Conservation (phyloP, 2,113 vertebrate species). For the Oriolus oriolus region DNA sequence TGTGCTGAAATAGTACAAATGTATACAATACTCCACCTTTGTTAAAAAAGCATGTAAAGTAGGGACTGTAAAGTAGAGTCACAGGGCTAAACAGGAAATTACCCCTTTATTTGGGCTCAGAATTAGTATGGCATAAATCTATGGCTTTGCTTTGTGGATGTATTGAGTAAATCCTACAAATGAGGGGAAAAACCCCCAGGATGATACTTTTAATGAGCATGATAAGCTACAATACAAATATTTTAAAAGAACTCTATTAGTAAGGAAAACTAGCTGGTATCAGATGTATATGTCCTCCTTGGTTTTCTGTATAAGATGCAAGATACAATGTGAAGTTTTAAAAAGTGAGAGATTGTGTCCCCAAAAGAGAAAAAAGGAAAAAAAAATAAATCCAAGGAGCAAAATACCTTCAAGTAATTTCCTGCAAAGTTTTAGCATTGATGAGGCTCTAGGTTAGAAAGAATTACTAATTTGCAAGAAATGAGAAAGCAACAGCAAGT, state of each 20-base stretch:
- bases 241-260: not conserved
- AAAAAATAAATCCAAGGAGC: not conserved
- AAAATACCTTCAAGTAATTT: not conserved
- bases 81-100: not conserved
- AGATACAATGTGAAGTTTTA: not conserved
- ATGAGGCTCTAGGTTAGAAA: not conserved
- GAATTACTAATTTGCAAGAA: not conserved
- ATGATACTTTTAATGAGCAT: not conserved
- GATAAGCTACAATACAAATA: not conserved
- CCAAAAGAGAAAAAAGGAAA: not conserved
- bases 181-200: not conserved
- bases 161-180: constrained; percentile 7
- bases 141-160: constrained; percentile 54
- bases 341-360: not conserved
- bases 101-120: not conserved
- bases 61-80: constrained; percentile 9
- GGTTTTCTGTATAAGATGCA: not conserved
- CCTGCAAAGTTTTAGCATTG: not conserved
- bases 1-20: constrained; percentile 46
- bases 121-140: constrained; percentile 8
- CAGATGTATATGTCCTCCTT: not conserved
- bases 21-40: not conserved
- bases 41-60: constrained; percentile 40
- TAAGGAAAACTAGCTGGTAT: not conserved
- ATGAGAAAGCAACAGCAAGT: not conserved